Evolutionary conservation across 2,797 vertebrate genomes (phyloP).

Genomic region (Anguilla megastoma): DNA sequence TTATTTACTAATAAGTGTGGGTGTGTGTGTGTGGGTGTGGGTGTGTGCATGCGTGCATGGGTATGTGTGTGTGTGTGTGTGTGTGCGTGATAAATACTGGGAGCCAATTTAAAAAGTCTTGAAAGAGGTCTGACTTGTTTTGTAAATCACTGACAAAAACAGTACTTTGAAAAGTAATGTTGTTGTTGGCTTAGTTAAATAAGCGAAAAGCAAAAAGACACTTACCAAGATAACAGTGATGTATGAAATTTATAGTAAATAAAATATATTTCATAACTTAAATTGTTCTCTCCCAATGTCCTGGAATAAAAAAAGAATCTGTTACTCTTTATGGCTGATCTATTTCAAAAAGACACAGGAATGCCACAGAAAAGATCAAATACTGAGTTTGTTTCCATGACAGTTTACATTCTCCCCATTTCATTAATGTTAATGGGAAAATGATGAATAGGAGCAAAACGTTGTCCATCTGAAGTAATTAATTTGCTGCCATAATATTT

Average conservation of each 20-base stretch:
- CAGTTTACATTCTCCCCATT: too few relatives aligned
- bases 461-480: too few relatives aligned
- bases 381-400: too few relatives aligned
- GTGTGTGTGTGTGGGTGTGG: background rate
- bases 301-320: background rate
- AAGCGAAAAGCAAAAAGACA: background rate
- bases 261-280: constrained; percentile 10
- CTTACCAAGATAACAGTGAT: background rate
- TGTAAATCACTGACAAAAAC: background rate
- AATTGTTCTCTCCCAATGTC: background rate
- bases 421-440: too few relatives aligned
- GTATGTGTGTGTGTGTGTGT: background rate
- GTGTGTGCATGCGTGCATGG: background rate
- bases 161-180: background rate
- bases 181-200: background rate
- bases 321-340: background rate
- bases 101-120: background rate
- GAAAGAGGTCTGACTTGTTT: background rate
- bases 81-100: background rate
- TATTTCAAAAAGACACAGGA: background rate
- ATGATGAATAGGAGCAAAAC: too few relatives aligned
- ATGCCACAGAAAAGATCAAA: background rate
- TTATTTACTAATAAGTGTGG: background rate
- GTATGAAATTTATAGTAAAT: background rate
- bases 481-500: too few relatives aligned